These are phyloP conservation scores for Plagodis dolabraria DNA, from an alignment of 2,888 invertebrate genomes.

Conservation along the genomic window DNA sequence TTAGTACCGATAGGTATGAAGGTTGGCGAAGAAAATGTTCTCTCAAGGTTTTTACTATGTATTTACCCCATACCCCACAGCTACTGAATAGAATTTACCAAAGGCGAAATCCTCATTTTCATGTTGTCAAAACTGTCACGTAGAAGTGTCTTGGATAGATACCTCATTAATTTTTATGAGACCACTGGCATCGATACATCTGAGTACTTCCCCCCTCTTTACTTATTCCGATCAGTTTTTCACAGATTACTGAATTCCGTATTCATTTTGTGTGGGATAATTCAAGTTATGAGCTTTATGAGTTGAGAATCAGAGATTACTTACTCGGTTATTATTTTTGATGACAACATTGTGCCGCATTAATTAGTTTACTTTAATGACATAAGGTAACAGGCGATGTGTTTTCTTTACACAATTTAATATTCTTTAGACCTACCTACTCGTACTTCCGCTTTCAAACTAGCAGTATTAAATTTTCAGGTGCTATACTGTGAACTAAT, in stretches of 20 bases:
- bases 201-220: slow-evolving; percentile 26
- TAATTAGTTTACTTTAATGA: too few relatives aligned
- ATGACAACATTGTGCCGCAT: too few relatives aligned
- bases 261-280: slow-evolving; percentile 12
- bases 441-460: too few relatives aligned
- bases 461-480: too few relatives aligned
- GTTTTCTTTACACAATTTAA: too few relatives aligned
- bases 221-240: slow-evolving; percentile 18
- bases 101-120: slow-evolving; percentile 16
- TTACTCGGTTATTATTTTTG: too few relatives aligned
- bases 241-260: slow-evolving; percentile 20
- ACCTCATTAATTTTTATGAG: slow-evolving; percentile 41
- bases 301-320: background rate
- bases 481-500: too few relatives aligned
- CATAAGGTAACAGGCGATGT: too few relatives aligned
- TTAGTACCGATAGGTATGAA: background rate
- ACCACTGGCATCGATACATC: slow-evolving; percentile 33
- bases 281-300: background rate
- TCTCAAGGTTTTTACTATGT: slow-evolving; percentile 6
- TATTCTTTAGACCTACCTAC: too few relatives aligned
- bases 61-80: slow-evolving; percentile 1
- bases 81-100: slow-evolving; percentile 1
- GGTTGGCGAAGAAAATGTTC: background rate
- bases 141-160: slow-evolving; percentile 33
- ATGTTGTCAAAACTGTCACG: slow-evolving; percentile 40